phyloP scores from a whole-genome alignment of 1,140 invertebrate genomes.

The Bursaphelenchus mucronatus region DNA sequence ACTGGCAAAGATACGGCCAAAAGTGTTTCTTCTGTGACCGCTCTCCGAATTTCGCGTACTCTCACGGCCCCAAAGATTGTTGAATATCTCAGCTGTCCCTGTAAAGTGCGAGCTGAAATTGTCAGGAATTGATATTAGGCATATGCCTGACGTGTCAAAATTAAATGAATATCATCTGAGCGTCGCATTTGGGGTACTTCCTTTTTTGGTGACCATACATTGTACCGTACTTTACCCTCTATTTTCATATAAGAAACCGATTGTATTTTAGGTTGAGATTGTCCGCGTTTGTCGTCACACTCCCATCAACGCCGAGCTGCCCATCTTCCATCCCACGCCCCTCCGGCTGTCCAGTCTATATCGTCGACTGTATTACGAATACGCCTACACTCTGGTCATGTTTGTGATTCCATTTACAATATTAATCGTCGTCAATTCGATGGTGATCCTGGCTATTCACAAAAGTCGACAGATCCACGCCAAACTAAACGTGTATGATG shows the following conservation, averaged over 20 bases:
- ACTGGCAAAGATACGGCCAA: too few relatives aligned
- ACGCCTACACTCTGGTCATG: slow-evolving; percentile 47
- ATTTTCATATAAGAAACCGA: background rate
- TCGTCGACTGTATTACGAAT: slow-evolving; percentile 40
- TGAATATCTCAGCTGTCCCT: too few relatives aligned
- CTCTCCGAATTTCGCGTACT: too few relatives aligned
- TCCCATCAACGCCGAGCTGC: slow-evolving; percentile 46
- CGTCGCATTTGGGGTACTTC: too few relatives aligned
- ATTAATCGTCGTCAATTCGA: slow-evolving; percentile 44
- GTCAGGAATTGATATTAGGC: too few relatives aligned
- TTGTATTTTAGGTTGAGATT: slow-evolving; percentile 32
- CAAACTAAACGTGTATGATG: slow-evolving; percentile 50
- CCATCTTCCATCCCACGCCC: slow-evolving; percentile 37
- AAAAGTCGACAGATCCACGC: slow-evolving; percentile 47
- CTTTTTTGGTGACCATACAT: slow-evolving; percentile 10
- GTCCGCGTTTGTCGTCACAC: slow-evolving; percentile 42
- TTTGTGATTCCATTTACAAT: slow-evolving; percentile 45
- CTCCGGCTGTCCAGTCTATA: slow-evolving; percentile 39
- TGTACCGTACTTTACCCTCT: background rate
- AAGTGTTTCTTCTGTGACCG: too few relatives aligned
- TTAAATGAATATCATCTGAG: too few relatives aligned
- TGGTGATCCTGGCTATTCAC: slow-evolving; percentile 50
- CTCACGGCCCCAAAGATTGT: too few relatives aligned
- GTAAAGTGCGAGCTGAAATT: too few relatives aligned
- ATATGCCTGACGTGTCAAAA: too few relatives aligned